Evolutionary conservation across 92 coral and sea anemone species (phyloP), one percentile per base, ranked within the genome.

Genomic region (Porites lobata): DNA sequence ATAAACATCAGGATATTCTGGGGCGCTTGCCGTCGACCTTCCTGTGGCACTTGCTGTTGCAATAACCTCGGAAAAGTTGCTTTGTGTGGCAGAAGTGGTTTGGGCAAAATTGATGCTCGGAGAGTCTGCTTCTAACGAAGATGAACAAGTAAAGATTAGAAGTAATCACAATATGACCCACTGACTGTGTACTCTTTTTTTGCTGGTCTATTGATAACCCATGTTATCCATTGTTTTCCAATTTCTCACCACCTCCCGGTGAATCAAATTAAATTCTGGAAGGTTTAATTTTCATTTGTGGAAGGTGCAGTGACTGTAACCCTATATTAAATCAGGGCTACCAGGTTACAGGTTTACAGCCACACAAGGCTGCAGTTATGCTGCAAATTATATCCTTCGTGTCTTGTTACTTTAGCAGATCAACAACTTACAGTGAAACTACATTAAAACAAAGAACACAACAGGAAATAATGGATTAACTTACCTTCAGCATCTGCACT

Each of bases 101-200:
- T 22, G 9, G 22, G 81, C 14, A 29, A 12, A 75, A 20, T 13
- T 53, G 65, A 54, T 47, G 12, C 79, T 75, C 65, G 18, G 29
- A 59, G 50, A 15, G 81, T 61, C 22, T 77, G 81, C 50, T 24
- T 21, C 81, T 77, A 29, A 24, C 81, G 32, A 77, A 59, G 4
- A 63, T 63, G 21, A 26, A 21, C 75, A 69, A 29, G 15, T 20
- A 22, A 69, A 20, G 74, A 22, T 26, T 26, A 32, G 43, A 12
- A 67, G 38, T 69, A 29, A 69, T 38, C 6, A 69, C 67, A 15
- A 63, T 24, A 1, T 51, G 68, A 56, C 32, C 66, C 8, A 21
- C 26, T 59, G 66, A 61, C 69, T 11, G 66, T n/a, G 80, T 76
- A 22, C 17, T 21, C 8, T 29, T 7, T 14, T 9, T 69, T 7